These are phyloP conservation scores for Sinodicranocentrus sp. DNA, from an alignment of 2,888 invertebrate genomes.

Conservation along the genomic window DNA sequence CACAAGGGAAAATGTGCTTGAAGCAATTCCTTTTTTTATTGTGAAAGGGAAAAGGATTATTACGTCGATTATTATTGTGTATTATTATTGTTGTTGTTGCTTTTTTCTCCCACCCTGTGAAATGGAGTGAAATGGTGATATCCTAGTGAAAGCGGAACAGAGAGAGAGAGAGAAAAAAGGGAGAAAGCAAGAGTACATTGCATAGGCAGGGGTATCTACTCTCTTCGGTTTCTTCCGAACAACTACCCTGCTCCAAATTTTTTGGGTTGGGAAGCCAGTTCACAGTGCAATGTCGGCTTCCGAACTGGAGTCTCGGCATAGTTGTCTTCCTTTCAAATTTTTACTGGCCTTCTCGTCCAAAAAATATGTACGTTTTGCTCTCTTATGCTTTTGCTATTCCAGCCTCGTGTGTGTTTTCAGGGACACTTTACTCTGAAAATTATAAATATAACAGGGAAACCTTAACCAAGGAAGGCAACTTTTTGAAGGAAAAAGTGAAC, in stretches of 20 bases:
- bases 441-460: neutral
- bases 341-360: neutral
- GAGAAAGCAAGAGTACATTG: too few species aligned
- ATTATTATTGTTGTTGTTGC: conserved; percentile 7
- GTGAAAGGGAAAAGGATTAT: conserved; percentile 10
- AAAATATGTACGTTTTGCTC: neutral
- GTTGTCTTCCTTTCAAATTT: neutral
- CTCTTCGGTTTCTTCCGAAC: conserved; percentile 26
- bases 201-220: neutral
- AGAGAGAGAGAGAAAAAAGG: too few species aligned
- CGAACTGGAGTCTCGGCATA: conserved; percentile 25
- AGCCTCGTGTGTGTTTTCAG: neutral
- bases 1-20: neutral
- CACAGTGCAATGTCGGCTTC: conserved; percentile 25
- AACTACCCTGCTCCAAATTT: neutral
- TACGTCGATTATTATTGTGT: conserved; percentile 17
- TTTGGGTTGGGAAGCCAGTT: neutral
- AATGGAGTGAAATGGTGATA: neutral
- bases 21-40: conserved; percentile 6
- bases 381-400: neutral
- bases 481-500: neutral
- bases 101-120: neutral
- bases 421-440: neutral
- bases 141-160: neutral
- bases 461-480: neutral